Evolutionary conservation across 2,113 vertebrate species (phyloP).

Genomic region (Percina caprodes): DNA sequence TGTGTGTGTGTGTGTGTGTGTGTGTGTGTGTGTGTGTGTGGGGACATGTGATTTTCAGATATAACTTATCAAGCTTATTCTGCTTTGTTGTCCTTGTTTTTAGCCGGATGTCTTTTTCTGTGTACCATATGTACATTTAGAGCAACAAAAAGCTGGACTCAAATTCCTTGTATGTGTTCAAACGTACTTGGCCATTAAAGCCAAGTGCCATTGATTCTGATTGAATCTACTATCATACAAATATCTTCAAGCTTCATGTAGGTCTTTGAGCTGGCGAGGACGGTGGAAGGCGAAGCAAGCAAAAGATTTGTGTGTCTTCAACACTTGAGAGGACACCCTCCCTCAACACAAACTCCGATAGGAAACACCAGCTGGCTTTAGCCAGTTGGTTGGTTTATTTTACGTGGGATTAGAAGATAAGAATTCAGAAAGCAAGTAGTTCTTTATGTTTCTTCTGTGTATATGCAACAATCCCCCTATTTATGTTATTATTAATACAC

Average conservation of each 20-base stretch:
- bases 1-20: not conserved
- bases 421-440: slow-evolving; percentile 16
- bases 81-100: no score
- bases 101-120: no score
- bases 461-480: not conserved
- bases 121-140: no score
- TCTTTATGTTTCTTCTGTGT: slow-evolving; percentile 14
- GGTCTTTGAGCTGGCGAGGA: slow-evolving; percentile 8
- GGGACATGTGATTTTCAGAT: not conserved
- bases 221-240: not conserved
- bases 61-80: not conserved
- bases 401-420: slow-evolving; percentile 29
- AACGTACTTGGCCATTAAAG: no score
- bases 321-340: slow-evolving; percentile 34
- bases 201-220: no score
- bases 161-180: no score
- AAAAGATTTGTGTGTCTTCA: slow-evolving; percentile 19
- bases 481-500: slow-evolving; percentile 14
- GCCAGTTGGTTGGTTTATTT: slow-evolving; percentile 21
- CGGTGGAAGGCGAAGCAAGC: not conserved
- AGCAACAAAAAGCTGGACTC: no score
- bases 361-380: slow-evolving; percentile 57
- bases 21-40: slow-evolving; percentile 1
- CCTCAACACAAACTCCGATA: slow-evolving; percentile 47
- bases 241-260: not conserved